Conservation (phyloP, 2,113 vertebrate species). For the Apistogramma diplotaenia region DNA sequence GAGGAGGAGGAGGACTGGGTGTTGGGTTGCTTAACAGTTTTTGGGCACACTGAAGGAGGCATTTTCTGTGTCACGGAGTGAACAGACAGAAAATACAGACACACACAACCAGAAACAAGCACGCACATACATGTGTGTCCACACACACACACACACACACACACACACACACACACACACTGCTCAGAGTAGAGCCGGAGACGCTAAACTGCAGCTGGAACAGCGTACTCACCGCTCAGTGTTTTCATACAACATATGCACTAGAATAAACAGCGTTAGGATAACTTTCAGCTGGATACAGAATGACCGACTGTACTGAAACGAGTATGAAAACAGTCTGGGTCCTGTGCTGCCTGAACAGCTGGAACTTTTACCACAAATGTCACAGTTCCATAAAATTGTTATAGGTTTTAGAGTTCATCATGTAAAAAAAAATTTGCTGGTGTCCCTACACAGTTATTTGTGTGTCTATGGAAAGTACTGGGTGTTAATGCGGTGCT, state of each 20-base stretch:
- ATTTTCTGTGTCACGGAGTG: constrained; percentile 47
- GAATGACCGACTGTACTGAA: constrained; percentile 6
- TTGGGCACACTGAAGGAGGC: constrained; percentile 50
- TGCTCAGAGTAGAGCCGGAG: neutral
- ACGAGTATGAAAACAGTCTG: neutral
- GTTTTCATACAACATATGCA: neutral
- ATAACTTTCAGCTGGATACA: neutral
- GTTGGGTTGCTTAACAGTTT: constrained; percentile 68
- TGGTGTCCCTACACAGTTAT: neutral
- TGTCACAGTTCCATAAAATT: neutral
- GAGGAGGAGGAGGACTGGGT: constrained; percentile 11
- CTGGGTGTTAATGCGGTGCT: constrained; percentile 25
- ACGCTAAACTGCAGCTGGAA: constrained; percentile 4
- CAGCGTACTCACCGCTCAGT: neutral
- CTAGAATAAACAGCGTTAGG: neutral
- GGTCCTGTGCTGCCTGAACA: neutral
- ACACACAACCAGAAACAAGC: neutral
- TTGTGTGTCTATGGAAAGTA: neutral
- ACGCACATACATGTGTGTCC: neutral
- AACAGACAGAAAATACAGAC: constrained; percentile 42
- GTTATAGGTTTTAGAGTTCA: neutral
- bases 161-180: neutral
- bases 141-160: constrained; percentile 9
- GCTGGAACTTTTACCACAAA: neutral
- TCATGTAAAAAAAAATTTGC: neutral